A percentile compares a stretch with the other conserved stretches of the same genome.
Conservation (phyloP, 2,113 vertebrate genomes). For the Macrotis lagotis region DNA sequence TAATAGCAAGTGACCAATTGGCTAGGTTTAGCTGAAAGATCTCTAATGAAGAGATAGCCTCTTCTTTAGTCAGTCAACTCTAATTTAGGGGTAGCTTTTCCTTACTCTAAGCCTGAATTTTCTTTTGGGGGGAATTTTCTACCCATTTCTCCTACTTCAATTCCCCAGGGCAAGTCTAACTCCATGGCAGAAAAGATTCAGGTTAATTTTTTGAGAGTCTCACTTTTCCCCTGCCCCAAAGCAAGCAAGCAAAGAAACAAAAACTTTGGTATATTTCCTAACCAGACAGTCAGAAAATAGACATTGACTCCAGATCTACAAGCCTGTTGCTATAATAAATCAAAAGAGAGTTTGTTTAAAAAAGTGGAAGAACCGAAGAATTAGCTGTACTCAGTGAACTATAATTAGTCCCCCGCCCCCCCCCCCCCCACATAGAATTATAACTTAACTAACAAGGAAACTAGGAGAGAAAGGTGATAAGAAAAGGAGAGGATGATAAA, state of each 20-base stretch:
- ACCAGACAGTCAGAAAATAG: neutral
- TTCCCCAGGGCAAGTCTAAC: neutral
- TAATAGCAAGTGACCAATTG: neutral
- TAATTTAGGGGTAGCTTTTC: neutral
- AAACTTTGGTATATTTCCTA: neutral
- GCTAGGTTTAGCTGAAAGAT: neutral
- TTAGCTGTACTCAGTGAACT: neutral
- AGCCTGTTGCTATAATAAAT: too few relatives aligned
- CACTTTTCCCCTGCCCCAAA: too few relatives aligned
- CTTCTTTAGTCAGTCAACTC: neutral
- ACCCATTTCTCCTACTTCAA: neutral
- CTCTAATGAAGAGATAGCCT: neutral
- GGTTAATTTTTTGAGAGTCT: neutral
- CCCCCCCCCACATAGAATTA: too few relatives aligned
- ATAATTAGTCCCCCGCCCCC: too few relatives aligned
- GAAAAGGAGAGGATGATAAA: too few relatives aligned
- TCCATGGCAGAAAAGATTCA: neutral
- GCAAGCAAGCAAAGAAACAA: too few relatives aligned
- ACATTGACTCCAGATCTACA: too few relatives aligned
- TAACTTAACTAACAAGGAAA: too few relatives aligned
- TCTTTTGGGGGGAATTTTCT: neutral
- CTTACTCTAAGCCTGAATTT: neutral
- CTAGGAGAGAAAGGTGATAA: too few relatives aligned
- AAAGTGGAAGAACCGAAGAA: neutral
- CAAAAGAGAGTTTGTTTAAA: neutral